Conservation (phyloP, 2,888 invertebrate species). For the Beris morrisii region DNA sequence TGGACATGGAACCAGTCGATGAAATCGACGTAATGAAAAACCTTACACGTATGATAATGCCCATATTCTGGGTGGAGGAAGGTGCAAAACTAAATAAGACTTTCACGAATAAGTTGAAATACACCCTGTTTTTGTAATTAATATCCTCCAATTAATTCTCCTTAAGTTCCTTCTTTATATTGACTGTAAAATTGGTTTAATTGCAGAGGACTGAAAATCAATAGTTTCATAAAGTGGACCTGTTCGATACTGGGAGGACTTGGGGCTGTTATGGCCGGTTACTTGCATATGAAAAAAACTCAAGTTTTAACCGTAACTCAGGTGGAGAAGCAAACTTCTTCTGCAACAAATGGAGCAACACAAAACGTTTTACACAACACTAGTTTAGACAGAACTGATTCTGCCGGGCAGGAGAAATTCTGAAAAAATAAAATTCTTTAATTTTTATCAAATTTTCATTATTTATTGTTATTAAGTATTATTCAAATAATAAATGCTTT, state of each 20-base stretch:
- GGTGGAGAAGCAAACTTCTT: background rate
- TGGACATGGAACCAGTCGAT: constrained; percentile 63
- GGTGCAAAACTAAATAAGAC: constrained; percentile 68
- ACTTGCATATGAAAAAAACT: constrained; percentile 17
- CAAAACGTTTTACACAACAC: background rate
- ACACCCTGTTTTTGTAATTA: constrained; percentile 53
- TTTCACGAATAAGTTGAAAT: constrained; percentile 67
- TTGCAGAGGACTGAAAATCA: constrained; percentile 51
- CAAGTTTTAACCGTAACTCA: constrained; percentile 7
- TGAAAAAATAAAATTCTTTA: too few relatives aligned
- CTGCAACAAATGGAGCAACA: background rate
- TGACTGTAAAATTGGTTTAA: background rate
- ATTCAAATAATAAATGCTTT: too few relatives aligned
- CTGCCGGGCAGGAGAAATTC: too few relatives aligned
- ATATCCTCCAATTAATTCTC: constrained; percentile 55
- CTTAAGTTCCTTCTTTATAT: background rate
- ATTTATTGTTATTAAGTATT: too few relatives aligned
- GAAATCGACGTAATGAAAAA: constrained; percentile 69
- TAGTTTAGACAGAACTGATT: too few relatives aligned
- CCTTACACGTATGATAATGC: constrained; percentile 66
- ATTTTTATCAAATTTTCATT: too few relatives aligned
- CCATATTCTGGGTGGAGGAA: constrained; percentile 82
- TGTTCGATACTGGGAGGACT: constrained; percentile 48
- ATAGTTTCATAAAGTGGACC: constrained; percentile 51
- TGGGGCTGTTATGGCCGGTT: constrained; percentile 48